A percentile compares a stretch with the other conserved stretches of the same genome.
These are phyloP conservation scores for Leptinotarsa rubiginosa DNA, from an alignment of 2,888 invertebrate species.

Conservation along the genomic window DNA sequence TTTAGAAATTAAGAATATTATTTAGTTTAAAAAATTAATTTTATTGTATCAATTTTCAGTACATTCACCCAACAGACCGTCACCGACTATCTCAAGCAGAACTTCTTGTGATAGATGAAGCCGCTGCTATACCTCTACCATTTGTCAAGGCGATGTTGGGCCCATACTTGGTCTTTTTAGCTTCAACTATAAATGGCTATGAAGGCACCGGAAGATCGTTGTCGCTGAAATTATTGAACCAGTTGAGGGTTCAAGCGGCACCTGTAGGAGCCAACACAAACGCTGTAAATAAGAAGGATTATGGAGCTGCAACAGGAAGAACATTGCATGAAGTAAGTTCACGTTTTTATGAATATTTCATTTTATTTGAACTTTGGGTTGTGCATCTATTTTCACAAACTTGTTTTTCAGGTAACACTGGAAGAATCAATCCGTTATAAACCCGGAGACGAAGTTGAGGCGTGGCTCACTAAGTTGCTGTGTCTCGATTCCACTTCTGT, in stretches of 20 bases:
- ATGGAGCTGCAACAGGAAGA: constrained; percentile 67
- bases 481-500: constrained; percentile 88
- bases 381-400: no score
- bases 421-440: constrained; percentile 96
- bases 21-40: background rate
- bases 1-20: no score
- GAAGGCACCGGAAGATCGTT: constrained; percentile 98
- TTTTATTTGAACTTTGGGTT: no score
- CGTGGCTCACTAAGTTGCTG: constrained; percentile 90
- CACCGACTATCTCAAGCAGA: constrained; percentile 93
- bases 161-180: constrained; percentile 93
- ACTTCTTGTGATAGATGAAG: constrained; percentile 96
- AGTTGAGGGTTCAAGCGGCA: constrained; percentile 77
- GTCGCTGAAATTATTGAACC: constrained; percentile 92
- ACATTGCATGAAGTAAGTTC: constrained; percentile 69
- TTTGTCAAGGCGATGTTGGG: constrained; percentile 90
- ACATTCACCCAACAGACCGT: constrained; percentile 93
- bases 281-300: constrained; percentile 63
- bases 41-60: constrained; percentile 70
- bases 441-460: constrained; percentile 86
- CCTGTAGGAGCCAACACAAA: constrained; percentile 70
- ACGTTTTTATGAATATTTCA: background rate
- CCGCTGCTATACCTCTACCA: constrained; percentile 97
- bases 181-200: constrained; percentile 98
- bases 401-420: constrained; percentile 74